Evolutionary conservation across 1,140 invertebrate genomes (phyloP), one percentile per base, ranked within the genome.

Genomic region (Diorhabda elongata): DNA sequence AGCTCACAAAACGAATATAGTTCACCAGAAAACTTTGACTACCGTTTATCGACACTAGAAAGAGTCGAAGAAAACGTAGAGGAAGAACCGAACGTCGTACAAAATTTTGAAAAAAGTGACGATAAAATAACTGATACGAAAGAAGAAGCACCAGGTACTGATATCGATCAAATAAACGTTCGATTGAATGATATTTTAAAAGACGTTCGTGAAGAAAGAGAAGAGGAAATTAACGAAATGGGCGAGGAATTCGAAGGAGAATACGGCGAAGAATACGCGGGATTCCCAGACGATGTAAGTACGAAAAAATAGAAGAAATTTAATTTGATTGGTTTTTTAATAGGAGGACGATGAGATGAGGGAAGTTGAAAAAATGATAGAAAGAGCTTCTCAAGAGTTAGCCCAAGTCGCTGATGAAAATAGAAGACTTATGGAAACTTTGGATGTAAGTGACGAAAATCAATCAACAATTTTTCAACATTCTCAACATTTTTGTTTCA

Each of bases 81-180:
- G n/a, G 47, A 52, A 52, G 47, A 58, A 58, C 57, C 26, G 57
- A 26, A 26, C 26, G 26, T 26, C 26, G 26, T 26, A 26, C 26
- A 26, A 26, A 26, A 26, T 26, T 26, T 26, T 1, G 26, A 26
- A 26, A 26, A 26, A 26, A 26, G 26, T 26, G 26, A 52, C 26
- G 59, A 41, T 8, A 61, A 41, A 4, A 5, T 42, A 5, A 42
- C 59, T 4, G 59, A 41, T 43, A 42, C 8, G 5, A 61, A 61
- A 42, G 59, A 61, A 41, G 41, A 61, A 61, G 3, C 42, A 61
- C 8, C 41, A 3, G n/a, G 90, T 3, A 80, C 85, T 61, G 83
- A 86, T 70, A 78, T 89, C 42, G 81, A 87, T 9, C 83, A 83
- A 43, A 88, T 86, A 8, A 87, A 86, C 60, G 86, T 84, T 58